Evolutionary conservation across 2,797 vertebrate genomes (phyloP), one percentile per base, ranked within the genome.

Genomic region (Austrolebias charrua): DNA sequence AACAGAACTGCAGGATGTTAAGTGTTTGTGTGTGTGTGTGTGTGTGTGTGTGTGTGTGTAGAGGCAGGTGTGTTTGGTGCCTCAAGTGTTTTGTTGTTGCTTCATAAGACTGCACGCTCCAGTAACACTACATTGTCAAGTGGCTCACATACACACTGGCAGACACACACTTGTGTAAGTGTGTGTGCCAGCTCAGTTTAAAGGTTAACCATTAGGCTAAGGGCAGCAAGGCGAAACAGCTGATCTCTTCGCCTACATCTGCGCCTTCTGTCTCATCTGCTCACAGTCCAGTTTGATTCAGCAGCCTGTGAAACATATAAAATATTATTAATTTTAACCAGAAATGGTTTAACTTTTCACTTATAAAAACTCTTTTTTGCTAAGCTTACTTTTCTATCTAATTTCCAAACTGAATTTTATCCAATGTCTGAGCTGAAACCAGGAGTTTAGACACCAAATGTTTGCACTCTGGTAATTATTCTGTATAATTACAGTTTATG

Each of bases 31-130:
- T 38, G 38, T 42, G 1, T 0, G 2, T 60, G 16, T n/a, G 24
- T 10, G 38, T 52, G 18, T 59, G 31, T 45, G 29, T 51, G 6
- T 56, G n/a, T 53, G 44, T 55, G 40, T 48, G 10, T 50, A 54
- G 14, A 68, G 74, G 79, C 82, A 83, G 85, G 81, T 84, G 79
- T 71, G 71, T 76, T 66, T 52, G 56, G 62, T 66, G 71, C 81
- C 79, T 67, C 43, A 29, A 71, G 80, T 60, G 3, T 60, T 56
- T 28, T 63, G 76, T 60, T 79, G 80, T 69, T 79, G 77, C 60
- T 31, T 64, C 2, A 20, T 63, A 63, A 77, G 58, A 50, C 70
- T 66, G 44, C 76, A 82, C 3, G 79, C 86, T 78, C 54, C 64
- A 83, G 48, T 84, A 85, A 66, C 73, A 38, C 60, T 57, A 48